Percentiles rank a stretch among this genome's conserved stretches.
These are phyloP conservation scores for Timandra comae DNA, from an alignment of 2,888 invertebrate species.

Conservation along the genomic window DNA sequence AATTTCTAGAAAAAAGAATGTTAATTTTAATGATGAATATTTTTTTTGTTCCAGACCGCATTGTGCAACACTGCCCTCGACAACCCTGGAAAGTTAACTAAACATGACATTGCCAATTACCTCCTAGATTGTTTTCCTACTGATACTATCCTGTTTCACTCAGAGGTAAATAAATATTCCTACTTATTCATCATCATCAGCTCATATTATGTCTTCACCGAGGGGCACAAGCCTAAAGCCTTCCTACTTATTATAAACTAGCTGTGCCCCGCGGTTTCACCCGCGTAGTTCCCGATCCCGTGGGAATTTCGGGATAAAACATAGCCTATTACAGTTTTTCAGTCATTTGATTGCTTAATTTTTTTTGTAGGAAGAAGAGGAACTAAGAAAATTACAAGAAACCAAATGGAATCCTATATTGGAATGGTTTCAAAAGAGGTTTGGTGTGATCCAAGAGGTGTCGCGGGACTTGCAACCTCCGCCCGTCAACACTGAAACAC, in stretches of 20 bases:
- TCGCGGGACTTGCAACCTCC: constrained; percentile 84
- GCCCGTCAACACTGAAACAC: constrained; percentile 79
- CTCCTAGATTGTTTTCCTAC: constrained; percentile 88
- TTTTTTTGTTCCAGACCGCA: constrained; percentile 85
- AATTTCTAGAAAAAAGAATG: too few species aligned
- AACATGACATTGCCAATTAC: constrained; percentile 85
- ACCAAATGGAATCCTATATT: constrained; percentile 93
- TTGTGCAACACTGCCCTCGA: constrained; percentile 94
- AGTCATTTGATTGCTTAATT: too few species aligned
- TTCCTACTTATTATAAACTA: too few species aligned
- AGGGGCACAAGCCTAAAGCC: too few species aligned
- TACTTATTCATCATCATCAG: background rate
- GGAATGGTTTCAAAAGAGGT: constrained; percentile 91
- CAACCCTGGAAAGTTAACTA: constrained; percentile 89
- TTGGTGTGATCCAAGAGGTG: constrained; percentile 82
- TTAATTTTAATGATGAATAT: too few species aligned
- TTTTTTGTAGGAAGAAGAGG: constrained; percentile 81
- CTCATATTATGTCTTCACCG: too few species aligned
- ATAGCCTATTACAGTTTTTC: too few species aligned
- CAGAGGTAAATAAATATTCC: constrained; percentile 76
- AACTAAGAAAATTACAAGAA: constrained; percentile 84
- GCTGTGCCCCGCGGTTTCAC: too few species aligned
- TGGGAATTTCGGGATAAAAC: too few species aligned
- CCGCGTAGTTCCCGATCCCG: too few species aligned
- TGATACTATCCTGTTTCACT: constrained; percentile 88